Conservation (phyloP, 2,797 vertebrate genomes). For the Gymnothorax reevesii region DNA sequence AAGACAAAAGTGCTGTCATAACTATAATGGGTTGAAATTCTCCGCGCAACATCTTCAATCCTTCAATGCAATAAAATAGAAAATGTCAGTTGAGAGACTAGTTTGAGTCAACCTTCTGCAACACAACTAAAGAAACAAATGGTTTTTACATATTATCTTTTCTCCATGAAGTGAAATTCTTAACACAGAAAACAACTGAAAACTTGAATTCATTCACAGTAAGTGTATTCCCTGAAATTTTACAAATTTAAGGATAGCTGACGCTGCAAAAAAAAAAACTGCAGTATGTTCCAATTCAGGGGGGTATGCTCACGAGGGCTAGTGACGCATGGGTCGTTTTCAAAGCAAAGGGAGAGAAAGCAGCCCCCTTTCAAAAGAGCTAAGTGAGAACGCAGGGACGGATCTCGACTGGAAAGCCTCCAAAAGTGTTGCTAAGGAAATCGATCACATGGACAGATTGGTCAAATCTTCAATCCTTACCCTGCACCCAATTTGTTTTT, state of each 20-base stretch:
- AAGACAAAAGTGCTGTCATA: not conserved
- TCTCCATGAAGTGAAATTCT: not conserved
- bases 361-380: slow-evolving; percentile 49
- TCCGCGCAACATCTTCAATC: not conserved
- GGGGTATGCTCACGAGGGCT: slow-evolving; percentile 25
- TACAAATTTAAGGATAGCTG: not conserved
- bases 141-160: not conserved
- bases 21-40: not conserved
- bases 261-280: not conserved
- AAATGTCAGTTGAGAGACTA: not conserved
- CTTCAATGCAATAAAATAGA: not conserved
- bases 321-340: slow-evolving; percentile 51
- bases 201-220: not conserved
- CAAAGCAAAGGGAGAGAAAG: slow-evolving; percentile 36
- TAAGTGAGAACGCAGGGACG: slow-evolving; percentile 56
- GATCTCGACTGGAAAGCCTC: slow-evolving; percentile 53
- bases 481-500: slow-evolving; percentile 12
- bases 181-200: not conserved
- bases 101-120: not conserved
- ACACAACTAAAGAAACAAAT: not conserved
- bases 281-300: slow-evolving; percentile 1
- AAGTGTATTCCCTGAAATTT: not conserved
- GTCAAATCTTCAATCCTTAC: slow-evolving; percentile 41
- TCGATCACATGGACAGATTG: slow-evolving; percentile 58
- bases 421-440: slow-evolving; percentile 59